A percentile compares a stretch with the other conserved stretches of the same genome.
Evolutionary conservation across 2,797 vertebrate species (phyloP).

Genomic region (Coluber constrictor): DNA sequence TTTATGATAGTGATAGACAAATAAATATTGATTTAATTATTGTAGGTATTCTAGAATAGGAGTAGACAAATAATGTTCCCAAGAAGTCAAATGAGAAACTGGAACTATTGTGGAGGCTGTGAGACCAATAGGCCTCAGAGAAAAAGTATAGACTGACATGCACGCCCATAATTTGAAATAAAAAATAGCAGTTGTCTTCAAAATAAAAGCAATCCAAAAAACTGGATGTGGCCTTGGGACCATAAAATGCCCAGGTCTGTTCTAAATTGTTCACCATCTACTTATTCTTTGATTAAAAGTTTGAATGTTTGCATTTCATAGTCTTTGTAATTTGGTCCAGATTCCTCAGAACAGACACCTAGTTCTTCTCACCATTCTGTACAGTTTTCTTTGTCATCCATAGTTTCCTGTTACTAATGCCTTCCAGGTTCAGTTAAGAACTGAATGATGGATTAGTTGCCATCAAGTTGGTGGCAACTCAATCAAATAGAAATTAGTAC

Average conservation of each 20-base stretch:
- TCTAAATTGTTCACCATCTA: not conserved
- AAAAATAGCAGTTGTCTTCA: too few species aligned
- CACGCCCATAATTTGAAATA: too few species aligned
- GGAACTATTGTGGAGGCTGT: too few species aligned
- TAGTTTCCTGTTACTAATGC: not conserved
- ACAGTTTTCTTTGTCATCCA: not conserved
- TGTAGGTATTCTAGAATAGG: not conserved
- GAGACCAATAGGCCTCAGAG: too few species aligned
- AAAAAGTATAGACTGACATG: too few species aligned
- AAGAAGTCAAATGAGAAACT: too few species aligned
- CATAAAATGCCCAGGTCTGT: too few species aligned
- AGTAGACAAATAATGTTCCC: too few species aligned
- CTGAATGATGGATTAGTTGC: not conserved
- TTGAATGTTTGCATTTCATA: not conserved
- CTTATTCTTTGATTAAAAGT: not conserved
- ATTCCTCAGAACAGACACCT: not conserved
- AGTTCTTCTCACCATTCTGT: not conserved
- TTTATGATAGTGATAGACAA: too few species aligned
- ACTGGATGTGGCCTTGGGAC: too few species aligned
- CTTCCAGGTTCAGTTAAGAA: not conserved
- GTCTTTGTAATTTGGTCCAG: not conserved
- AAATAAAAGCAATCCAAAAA: too few species aligned
- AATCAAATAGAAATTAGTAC: not conserved
- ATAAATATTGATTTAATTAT: not conserved
- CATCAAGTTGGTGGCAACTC: not conserved